Base-by-base conservation (phyloP, 2,113 vertebrate species). In the Antennarius striatus region DNA sequence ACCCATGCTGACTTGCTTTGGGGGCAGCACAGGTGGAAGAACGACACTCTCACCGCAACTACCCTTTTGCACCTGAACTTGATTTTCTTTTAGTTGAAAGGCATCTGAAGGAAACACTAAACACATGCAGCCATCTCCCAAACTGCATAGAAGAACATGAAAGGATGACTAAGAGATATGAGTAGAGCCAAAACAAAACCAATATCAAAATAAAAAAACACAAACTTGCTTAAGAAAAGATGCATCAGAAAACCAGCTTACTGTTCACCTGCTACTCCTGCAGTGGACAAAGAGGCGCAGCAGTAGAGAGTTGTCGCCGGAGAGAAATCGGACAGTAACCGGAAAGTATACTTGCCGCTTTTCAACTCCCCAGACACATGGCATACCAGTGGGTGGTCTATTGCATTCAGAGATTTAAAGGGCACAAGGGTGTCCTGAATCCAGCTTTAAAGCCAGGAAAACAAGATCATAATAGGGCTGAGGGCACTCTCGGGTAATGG, bases 391-490 rank as follows among this genome's bases (percentile, higher is more conserved):
- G 68, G 85, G 85, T 74, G 89, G 82, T 77, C 75, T 77, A 70
- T 73, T 71, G 80, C 83, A 83, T 66, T 85, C 42, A 60, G 85
- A 83, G 78, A 86, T 73, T 83, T 81, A 85, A 84, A 83, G 80
- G 73, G 75, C 77, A 81, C 67, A 42, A 79, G 77, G 84, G 77
- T 78, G 79, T 66, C 75, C 72, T 80, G 74, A 79, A 76, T 75
- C 52, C 22, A 64, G 67, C 71, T 75, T 57, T 68, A 75, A 82
- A 83, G 75, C 75, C 64, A 58, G 65, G 63, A 74, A 82, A 86
- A 83, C 85, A 85, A 77, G 82, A 88, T 83, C 86, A 80, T 54
- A 76, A 76, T 47, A 28, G 58, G 62, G 71, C 80, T 82, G 68
- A 85, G 74, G 83, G 81, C 72, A 75, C 84, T 83, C 74, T 68